Evolutionary conservation across 2,797 vertebrate genomes (phyloP).

Genomic region (Bucorvus abyssinicus): DNA sequence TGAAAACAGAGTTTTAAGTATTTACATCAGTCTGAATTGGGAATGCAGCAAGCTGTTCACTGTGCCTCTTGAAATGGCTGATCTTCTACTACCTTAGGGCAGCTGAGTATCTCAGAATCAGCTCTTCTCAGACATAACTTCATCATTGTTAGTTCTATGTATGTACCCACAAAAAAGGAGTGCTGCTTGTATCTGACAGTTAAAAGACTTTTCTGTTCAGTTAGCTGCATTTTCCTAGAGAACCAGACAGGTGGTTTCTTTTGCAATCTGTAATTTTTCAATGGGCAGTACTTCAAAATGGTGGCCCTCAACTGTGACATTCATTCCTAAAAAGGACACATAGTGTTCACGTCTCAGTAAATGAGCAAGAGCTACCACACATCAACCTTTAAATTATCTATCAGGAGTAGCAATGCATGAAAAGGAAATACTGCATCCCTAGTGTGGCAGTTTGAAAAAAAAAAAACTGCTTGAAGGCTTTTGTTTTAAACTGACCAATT

Average conservation of each 20-base stretch:
- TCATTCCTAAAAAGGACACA: not conserved
- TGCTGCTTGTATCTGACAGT: not conserved
- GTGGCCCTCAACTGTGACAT: not conserved
- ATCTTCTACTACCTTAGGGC: not conserved
- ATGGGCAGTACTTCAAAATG: not conserved
- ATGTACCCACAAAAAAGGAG: not conserved
- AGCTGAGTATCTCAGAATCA: not conserved
- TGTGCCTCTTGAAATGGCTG: not conserved
- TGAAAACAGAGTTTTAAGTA: not conserved
- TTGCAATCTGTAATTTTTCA: not conserved
- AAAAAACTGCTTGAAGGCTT: too few relatives aligned
- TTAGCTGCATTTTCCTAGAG: not conserved
- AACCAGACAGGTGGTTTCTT: not conserved
- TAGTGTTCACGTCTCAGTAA: rapidly evolving
- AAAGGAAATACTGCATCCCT: not conserved
- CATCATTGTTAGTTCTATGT: not conserved
- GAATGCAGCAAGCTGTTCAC: not conserved
- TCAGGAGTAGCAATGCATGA: not conserved
- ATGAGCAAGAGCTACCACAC: not conserved
- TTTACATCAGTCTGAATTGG: not conserved
- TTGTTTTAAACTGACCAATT: too few relatives aligned
- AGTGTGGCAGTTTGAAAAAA: too few relatives aligned
- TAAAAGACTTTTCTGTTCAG: not conserved
- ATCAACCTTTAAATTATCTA: not conserved
- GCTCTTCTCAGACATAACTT: not conserved